A percentile compares a stretch with the other conserved stretches of the same genome.
phyloP scores from a whole-genome alignment of 2,113 vertebrate species.

The Chionomys nivalis region DNA sequence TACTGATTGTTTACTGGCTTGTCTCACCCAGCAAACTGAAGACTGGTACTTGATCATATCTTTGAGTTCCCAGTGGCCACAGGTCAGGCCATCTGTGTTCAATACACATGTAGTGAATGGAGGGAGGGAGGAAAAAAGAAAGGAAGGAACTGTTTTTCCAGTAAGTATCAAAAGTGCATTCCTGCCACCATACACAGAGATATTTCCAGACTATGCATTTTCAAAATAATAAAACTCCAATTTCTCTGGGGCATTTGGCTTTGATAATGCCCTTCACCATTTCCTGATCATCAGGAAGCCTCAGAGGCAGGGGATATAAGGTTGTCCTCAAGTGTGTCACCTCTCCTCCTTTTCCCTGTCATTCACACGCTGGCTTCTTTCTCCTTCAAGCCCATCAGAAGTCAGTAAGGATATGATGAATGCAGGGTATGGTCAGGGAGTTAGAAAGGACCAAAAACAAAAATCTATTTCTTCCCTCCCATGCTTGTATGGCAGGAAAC shows the following conservation, averaged over 20 bases:
- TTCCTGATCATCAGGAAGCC: not conserved
- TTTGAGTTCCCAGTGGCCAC: not conserved
- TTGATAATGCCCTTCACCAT: not conserved
- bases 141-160: not conserved
- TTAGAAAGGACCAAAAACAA: not conserved
- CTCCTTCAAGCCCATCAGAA: not conserved
- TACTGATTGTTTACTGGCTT: not conserved
- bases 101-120: not conserved
- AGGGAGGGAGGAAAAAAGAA: not conserved
- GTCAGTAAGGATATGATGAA: not conserved
- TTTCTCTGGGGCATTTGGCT: not conserved
- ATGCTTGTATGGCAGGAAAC: constrained; percentile 38
- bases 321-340: not conserved
- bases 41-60: not conserved
- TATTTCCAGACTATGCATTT: not conserved
- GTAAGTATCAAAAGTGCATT: constrained; percentile 11
- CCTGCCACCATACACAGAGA: too few species aligned
- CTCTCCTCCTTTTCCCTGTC: not conserved
- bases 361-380: too few species aligned
- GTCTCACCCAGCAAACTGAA: not conserved
- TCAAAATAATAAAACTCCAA: not conserved
- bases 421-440: not conserved
- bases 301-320: fast-evolving
- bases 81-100: not conserved
- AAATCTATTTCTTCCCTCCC: not conserved